Evolutionary conservation across 2,797 vertebrate species (phyloP).

Genomic region (Stomatorhinus walkeri): DNA sequence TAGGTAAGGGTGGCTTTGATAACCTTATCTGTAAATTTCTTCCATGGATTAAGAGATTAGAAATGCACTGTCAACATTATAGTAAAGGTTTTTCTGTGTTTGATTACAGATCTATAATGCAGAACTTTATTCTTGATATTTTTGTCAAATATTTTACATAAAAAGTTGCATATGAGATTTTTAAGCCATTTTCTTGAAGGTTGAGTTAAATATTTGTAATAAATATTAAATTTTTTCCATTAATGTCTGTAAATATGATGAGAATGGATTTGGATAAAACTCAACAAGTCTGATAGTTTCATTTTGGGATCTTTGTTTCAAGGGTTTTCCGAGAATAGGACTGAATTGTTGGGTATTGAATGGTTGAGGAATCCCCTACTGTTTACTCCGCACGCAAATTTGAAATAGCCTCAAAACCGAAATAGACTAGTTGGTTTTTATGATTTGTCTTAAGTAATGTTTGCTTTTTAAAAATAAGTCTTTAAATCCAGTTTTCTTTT

Average conservation of each 20-base stretch:
- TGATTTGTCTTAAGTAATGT: not conserved
- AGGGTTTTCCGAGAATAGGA: not conserved
- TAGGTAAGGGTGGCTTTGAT: not conserved
- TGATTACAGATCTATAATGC: not conserved
- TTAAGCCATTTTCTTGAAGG: not conserved
- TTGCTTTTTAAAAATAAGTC: not conserved
- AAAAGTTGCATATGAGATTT: constrained; percentile 1
- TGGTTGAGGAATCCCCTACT: not conserved
- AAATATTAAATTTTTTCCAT: not conserved
- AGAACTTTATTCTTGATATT: not conserved
- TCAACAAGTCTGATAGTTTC: not conserved
- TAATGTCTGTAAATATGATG: not conserved
- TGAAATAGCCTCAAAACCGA: not conserved
- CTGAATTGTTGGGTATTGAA: not conserved
- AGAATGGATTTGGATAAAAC: not conserved
- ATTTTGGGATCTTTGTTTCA: not conserved
- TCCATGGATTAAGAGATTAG: not conserved
- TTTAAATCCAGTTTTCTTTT: not conserved
- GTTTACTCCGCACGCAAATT: not conserved
- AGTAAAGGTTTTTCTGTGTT: not conserved
- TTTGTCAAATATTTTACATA: not conserved
- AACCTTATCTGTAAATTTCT: not conserved
- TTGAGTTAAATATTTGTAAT: not conserved
- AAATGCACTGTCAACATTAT: not conserved
- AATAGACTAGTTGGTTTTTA: not conserved